Conservation (phyloP, 35 echinoderm and acorn worm species). For the Apostichopus parvimensis region DNA sequence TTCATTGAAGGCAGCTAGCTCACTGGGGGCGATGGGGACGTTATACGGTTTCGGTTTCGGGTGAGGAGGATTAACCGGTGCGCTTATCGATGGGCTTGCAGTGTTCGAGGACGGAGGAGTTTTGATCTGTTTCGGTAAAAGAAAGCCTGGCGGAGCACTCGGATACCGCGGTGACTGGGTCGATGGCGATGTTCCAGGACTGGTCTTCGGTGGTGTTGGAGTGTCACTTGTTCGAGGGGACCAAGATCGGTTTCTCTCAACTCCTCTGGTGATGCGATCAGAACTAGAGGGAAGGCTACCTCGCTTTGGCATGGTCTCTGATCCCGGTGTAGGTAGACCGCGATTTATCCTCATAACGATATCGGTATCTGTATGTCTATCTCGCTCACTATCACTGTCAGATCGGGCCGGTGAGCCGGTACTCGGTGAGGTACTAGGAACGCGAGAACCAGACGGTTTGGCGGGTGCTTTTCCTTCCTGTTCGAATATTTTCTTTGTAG, state of each 20-base stretch:
- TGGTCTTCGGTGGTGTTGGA: slow-evolving; percentile 31
- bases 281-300: not conserved
- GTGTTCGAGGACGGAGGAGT: slow-evolving; percentile 42
- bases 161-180: slow-evolving; percentile 58
- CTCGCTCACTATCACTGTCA: slow-evolving; percentile 66
- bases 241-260: slow-evolving; percentile 40
- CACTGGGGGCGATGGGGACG: slow-evolving; percentile 68
- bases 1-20: slow-evolving; percentile 59
- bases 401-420: slow-evolving; percentile 54
- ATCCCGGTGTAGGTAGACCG: not conserved
- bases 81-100: not conserved
- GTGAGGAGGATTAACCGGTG: slow-evolving; percentile 1
- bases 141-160: slow-evolving; percentile 76
- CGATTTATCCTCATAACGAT: slow-evolving; percentile 34
- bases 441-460: slow-evolving; percentile 15
- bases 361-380: slow-evolving; percentile 72
- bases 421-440: not conserved
- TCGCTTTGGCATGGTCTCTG: slow-evolving; percentile 27
- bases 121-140: slow-evolving; percentile 82
- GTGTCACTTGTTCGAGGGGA: slow-evolving; percentile 17
- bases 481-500: slow-evolving; percentile 84
- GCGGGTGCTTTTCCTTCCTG: slow-evolving; percentile 27
- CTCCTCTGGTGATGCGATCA: slow-evolving; percentile 35
- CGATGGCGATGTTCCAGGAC: slow-evolving; percentile 48
- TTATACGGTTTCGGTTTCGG: slow-evolving; percentile 65